Base-by-base conservation (phyloP, 2,113 vertebrate species). In the Crotalus horridus region DNA sequence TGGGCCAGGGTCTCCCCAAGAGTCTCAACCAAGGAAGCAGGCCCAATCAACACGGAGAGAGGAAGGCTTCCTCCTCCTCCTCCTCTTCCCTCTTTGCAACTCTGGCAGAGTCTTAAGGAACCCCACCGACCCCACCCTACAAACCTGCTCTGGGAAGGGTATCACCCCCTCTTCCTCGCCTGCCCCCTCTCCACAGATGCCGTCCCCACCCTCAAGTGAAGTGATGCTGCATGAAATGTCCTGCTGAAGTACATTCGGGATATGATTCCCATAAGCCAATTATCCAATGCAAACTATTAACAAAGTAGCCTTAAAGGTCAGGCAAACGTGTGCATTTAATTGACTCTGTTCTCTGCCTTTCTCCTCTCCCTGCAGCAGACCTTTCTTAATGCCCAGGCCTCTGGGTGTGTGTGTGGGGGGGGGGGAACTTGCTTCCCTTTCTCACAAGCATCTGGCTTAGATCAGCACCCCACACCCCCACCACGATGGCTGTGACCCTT, bases 241-340 rank as follows among this genome's bases (percentile, higher is more conserved):
- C 93, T 96, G 96, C 95, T 1, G 20, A 92, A 92, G 93, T 55
- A 95, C 69, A 0, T 48, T 90, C n/a, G 93, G 85, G 97, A 54
- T 85, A 0, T 39, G 93, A 95, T 97, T 97, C 95, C 95, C 95
- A 94, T 94, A 93, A 98, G 97, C 95, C 97, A 97, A 94, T 96
- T 96, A 97, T 95, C 96, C 97, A 95, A 96, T 97, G 97, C 95
- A 97, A 98, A 96, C 96, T 91, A 96, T 97, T 97, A 95, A 96
- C 93, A 96, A 96, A 95, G 96, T 96, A 95, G 54, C 95, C 94
- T 96, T 97, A 97, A 95, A 92, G 96, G 96, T 96, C 96, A 97
- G 95, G 96, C 93, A 95, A 93, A 93, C 95, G 95, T 97, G 2
- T 89, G 94, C 93, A 0, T 96, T 95, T 93, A 96, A 93, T 94